phyloP scores from a whole-genome alignment of 2,888 invertebrate species.

The Drosophila eohydei region DNA sequence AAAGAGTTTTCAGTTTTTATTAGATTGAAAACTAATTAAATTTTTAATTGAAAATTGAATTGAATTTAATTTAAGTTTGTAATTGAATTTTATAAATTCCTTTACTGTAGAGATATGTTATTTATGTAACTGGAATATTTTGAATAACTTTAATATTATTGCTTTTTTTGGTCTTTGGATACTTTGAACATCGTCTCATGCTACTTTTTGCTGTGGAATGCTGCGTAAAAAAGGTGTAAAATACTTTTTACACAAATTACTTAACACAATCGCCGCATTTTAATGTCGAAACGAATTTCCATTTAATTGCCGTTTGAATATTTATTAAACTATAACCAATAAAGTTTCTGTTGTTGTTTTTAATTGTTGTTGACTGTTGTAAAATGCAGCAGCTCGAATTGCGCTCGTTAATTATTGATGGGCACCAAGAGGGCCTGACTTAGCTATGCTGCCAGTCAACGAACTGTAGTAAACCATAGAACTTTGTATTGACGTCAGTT shows the following conservation, averaged over 20 bases:
- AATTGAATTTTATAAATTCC: background rate
- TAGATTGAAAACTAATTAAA: background rate
- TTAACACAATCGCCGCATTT: slow-evolving; percentile 14
- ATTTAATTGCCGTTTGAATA: slow-evolving; percentile 37
- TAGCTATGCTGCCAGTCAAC: slow-evolving; percentile 60
- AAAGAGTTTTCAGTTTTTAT: background rate
- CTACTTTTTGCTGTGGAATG: background rate
- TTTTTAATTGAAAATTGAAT: no score
- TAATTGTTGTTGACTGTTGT: slow-evolving; percentile 23
- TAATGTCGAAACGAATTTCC: slow-evolving; percentile 10
- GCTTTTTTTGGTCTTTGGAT: background rate
- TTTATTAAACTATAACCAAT: slow-evolving; percentile 20
- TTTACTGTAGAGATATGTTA: background rate
- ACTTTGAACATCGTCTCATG: background rate
- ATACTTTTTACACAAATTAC: slow-evolving; percentile 9
- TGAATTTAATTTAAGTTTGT: background rate
- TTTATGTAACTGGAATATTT: background rate
- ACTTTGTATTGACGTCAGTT: slow-evolving; percentile 7
- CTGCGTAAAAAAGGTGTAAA: slow-evolving; percentile 19
- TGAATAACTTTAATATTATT: background rate
- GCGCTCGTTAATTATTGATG: slow-evolving; percentile 48
- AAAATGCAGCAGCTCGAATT: slow-evolving; percentile 26
- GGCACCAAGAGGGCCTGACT: slow-evolving; percentile 7
- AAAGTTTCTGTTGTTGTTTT: slow-evolving; percentile 2
- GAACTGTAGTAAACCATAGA: slow-evolving; percentile 76